phyloP scores from a whole-genome alignment of 2,113 vertebrate genomes.

The Lagopus leucura region DNA sequence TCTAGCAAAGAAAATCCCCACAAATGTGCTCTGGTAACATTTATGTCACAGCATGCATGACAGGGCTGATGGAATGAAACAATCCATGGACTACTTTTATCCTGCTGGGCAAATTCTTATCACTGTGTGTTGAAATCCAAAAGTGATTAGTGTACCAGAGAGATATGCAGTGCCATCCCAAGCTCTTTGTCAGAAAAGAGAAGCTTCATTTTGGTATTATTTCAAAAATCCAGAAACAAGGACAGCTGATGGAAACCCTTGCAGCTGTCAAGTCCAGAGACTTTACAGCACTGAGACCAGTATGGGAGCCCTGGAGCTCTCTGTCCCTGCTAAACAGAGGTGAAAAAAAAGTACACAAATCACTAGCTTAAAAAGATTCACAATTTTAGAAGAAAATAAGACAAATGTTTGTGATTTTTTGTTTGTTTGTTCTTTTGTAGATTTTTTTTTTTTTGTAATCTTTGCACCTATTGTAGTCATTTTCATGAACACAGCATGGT shows the following conservation, averaged over 20 bases:
- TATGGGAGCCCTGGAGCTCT: not conserved
- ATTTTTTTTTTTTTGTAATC: not conserved
- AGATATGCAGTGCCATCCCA: not conserved
- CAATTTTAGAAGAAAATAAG: not conserved
- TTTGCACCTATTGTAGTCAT: not conserved
- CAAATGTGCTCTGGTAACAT: not conserved
- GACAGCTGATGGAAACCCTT: not conserved
- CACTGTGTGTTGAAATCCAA: not conserved
- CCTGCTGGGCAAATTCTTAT: not conserved
- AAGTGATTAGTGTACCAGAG: not conserved
- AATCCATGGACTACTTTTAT: not conserved
- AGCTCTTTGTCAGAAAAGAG: not conserved
- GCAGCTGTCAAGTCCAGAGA: not conserved
- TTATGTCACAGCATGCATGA: not conserved
- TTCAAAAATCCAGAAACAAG: not conserved
- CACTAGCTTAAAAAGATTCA: not conserved
- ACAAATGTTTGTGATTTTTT: not conserved
- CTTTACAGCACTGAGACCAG: not conserved
- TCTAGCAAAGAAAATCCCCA: not conserved
- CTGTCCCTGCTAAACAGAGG: not conserved
- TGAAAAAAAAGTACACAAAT: not conserved
- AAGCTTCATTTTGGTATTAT: not conserved
- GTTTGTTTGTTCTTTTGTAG: no score
- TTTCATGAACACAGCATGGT: not conserved
- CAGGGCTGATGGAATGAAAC: not conserved